Percentiles rank a stretch among this genome's conserved stretches.
These are phyloP conservation scores for Drosophila fuyamai DNA, from an alignment of 1,140 invertebrate species.

Conservation along the genomic window DNA sequence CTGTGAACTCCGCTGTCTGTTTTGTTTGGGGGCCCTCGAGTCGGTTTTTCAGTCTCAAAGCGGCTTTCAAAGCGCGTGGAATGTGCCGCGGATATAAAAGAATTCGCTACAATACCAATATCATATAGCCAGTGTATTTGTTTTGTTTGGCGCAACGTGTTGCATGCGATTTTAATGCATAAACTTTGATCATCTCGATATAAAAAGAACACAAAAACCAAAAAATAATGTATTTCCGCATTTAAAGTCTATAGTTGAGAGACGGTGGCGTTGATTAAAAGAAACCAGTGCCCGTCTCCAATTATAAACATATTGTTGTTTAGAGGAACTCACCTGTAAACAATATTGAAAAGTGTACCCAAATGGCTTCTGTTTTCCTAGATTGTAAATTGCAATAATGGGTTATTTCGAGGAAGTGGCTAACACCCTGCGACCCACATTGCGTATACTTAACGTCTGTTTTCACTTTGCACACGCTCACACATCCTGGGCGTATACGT, in stretches of 20 bases:
- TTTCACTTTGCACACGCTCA: conserved; percentile 16
- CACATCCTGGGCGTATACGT: conserved; percentile 51
- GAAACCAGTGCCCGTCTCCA: conserved; percentile 36
- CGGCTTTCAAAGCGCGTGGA: conserved; percentile 74
- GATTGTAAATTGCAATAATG: conserved; percentile 41
- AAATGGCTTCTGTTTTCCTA: conserved; percentile 28
- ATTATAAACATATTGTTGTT: conserved; percentile 63
- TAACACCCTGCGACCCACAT: conserved; percentile 28
- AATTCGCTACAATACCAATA: conserved; percentile 3
- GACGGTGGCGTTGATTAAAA: conserved; percentile 22
- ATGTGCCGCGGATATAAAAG: conserved; percentile 62
- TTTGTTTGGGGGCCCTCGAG: conserved; percentile 49
- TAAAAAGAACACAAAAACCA: conserved; percentile 38
- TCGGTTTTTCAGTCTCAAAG: conserved; percentile 71
- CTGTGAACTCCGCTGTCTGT: conserved; percentile 36
- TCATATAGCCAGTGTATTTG: conserved; percentile 6
- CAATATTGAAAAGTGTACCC: conserved; percentile 45
- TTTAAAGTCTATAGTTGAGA: conserved; percentile 38
- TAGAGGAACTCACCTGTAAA: conserved; percentile 51
- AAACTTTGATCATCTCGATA: conserved; percentile 50
- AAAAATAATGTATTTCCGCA: conserved; percentile 70
- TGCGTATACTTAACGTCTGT: conserved; percentile 58
- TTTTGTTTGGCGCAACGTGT: conserved; percentile 52
- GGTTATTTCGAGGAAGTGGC: neutral
- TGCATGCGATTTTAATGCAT: conserved; percentile 55